Base-by-base conservation (phyloP, 1,140 invertebrate species). In the Phenacoccus solenopsis region DNA sequence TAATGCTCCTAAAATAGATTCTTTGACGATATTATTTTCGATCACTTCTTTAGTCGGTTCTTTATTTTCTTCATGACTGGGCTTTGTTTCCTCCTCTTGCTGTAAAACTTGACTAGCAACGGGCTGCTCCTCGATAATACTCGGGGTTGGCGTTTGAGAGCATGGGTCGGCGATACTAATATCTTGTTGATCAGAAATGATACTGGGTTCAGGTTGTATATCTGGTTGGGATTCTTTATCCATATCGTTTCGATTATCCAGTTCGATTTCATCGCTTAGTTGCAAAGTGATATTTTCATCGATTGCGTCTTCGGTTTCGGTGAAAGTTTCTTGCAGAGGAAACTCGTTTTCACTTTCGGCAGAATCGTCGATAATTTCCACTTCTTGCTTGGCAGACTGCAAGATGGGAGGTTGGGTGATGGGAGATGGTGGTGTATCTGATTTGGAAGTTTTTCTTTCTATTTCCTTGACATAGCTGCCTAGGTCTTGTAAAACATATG, bases 1-100 rank as follows among this genome's bases (percentile, higher is more conserved):
- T 1, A 88, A 77, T 12, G 84, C 85, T 71, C 85, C 79, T 5
- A 88, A 74, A 35, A 88, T 84, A 24, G 81, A 83, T 72, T 87
- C 86, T 75, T 88, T 87, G 12, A 80, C 77, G 28, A 81, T 81
- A 67, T 82, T 77, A 72, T 82, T 82, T 73, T 86, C 84, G 12
- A n/a, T 10, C 16, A 49, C 16, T n/a, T 49, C 2, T 2, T 10
- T 49, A 49, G 13, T n/a, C 3, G 38, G 38, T n/a, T 49, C 12
- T 5, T 2, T 10, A 49, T 4, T 10, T 49, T 49, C 20, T n/a
- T 49, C 38, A 16, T 49, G 38, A 49, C 38, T 49, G 20, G 38
- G 3, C 16, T 49, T n/a, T 16, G 38, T 10, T 49, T 49, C 38
- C 20, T 32, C 30, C 12, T n/a, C n/a, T n/a, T n/a, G n/a, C n/a